Evolutionary conservation across 2,888 invertebrate genomes (phyloP), one percentile per base, ranked within the genome.

Genomic region (Cephus sareptanus): DNA sequence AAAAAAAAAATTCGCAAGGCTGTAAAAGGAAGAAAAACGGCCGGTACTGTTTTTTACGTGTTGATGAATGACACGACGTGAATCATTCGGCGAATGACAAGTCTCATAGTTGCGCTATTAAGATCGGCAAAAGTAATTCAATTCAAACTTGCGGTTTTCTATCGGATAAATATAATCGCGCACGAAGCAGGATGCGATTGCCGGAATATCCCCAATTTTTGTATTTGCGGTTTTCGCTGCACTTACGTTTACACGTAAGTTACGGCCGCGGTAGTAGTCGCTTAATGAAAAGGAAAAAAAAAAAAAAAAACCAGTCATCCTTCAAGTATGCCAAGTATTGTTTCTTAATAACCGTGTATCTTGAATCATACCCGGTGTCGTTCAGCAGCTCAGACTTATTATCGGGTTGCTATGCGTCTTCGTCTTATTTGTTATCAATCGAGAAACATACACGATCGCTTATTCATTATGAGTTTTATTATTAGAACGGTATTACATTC

Each of bases 251-350:
- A 31, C 75, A 75, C 71, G 71, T 9, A 79, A 76, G 78, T 83
- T 79, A 79, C 79, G 71, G 75, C 75, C 75, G 79, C 75, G 56
- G 77, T 80, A 83, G 83, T 81, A 77, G 70, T 74, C 73, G 73
- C 76, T 78, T 78, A 74, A 74, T 34, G 15, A 35, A 74, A 35
- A 74, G 9, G 13, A 31, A 35, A n/a, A 74, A 74, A 79, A 13
- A 13, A 33, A 33, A 33, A 33, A 83, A 87, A 83, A 84, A 83
- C 79, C 78, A 84, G 86, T 86, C 87, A 86, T 86, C 85, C 86
- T 86, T 85, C 85, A 81, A 80, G 76, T 78, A 83, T 81, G 81
- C 82, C 40, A 77, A 75, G 75, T 83, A 85, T 86, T 84, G 81
- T 85, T 83, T 83, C 80, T 86, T 81, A 81, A 83, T 84, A 82